Percentiles rank a stretch among this genome's conserved stretches.
Conservation (phyloP, 2,113 vertebrate species). For the Tyrannus savana region DNA sequence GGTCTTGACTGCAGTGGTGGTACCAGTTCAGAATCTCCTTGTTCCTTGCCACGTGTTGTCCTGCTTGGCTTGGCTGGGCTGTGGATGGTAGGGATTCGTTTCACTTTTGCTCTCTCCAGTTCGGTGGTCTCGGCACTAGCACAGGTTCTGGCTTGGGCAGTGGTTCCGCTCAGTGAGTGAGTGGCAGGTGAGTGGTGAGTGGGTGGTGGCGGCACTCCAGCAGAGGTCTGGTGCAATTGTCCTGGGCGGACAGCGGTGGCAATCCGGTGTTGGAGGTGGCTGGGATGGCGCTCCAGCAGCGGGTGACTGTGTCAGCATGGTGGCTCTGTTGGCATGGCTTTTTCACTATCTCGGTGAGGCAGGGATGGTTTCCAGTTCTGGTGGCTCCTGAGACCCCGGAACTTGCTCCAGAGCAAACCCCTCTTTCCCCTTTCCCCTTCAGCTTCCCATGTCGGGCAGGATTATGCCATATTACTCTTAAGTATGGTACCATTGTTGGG, state of each 20-base stretch:
- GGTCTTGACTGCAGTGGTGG: neutral
- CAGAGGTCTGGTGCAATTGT: neutral
- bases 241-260: neutral
- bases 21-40: neutral
- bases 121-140: neutral
- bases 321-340: neutral
- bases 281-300: neutral
- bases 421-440: neutral
- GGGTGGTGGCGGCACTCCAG: neutral
- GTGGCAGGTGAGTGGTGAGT: neutral
- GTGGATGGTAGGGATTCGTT: neutral
- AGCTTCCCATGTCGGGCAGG: neutral
- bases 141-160: neutral
- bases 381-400: neutral
- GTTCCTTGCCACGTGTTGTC: neutral
- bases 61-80: neutral
- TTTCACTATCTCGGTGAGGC: neutral
- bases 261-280: neutral
- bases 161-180: neutral
- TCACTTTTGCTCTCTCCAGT: neutral
- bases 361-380: neutral
- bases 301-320: neutral
- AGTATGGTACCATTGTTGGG: fast-evolving
- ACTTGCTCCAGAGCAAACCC: neutral
- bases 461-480: neutral